Evolutionary conservation across 2,113 vertebrate species (phyloP).

Genomic region (Seriola quinqueradiata): DNA sequence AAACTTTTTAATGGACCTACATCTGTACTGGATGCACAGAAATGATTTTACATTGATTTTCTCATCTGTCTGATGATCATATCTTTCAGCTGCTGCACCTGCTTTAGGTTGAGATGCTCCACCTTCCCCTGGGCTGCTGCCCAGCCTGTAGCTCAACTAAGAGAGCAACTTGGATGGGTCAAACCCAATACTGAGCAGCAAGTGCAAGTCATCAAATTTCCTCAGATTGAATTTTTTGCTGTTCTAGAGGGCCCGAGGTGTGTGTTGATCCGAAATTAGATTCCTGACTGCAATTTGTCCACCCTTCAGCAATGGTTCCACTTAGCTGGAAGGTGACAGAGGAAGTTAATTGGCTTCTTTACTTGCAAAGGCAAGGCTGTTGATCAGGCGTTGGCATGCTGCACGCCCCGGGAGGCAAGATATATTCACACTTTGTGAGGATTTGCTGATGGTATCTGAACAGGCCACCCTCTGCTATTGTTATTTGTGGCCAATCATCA

Average conservation of each 20-base stretch:
- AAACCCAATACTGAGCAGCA: conserved; percentile 29
- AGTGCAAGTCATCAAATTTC: conserved; percentile 75
- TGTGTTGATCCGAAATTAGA: conserved; percentile 69
- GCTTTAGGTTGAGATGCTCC: neutral
- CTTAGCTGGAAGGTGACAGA: conserved; percentile 74
- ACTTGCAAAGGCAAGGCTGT: conserved; percentile 43
- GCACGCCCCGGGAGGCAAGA: conserved; percentile 45
- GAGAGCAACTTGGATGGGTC: conserved; percentile 25
- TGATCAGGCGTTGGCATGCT: conserved; percentile 66
- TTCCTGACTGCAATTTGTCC: conserved; percentile 62
- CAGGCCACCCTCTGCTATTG: conserved; percentile 21
- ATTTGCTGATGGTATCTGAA: conserved; percentile 60
- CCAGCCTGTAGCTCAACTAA: conserved; percentile 1
- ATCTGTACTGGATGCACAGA: neutral
- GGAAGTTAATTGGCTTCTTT: conserved; percentile 72
- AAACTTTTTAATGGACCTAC: neutral
- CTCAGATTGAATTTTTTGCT: conserved; percentile 60
- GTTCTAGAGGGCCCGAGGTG: conserved; percentile 40
- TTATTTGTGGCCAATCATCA: conserved; percentile 41
- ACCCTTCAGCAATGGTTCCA: conserved; percentile 62
- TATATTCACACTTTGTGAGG: conserved; percentile 33
- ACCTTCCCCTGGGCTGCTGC: conserved; percentile 2
- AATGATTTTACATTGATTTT: conserved; percentile 1
- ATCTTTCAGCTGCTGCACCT: neutral
- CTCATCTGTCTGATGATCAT: too few relatives aligned